Evolutionary conservation across 2,113 vertebrate species (phyloP).

Genomic region (Tyrannus savana): DNA sequence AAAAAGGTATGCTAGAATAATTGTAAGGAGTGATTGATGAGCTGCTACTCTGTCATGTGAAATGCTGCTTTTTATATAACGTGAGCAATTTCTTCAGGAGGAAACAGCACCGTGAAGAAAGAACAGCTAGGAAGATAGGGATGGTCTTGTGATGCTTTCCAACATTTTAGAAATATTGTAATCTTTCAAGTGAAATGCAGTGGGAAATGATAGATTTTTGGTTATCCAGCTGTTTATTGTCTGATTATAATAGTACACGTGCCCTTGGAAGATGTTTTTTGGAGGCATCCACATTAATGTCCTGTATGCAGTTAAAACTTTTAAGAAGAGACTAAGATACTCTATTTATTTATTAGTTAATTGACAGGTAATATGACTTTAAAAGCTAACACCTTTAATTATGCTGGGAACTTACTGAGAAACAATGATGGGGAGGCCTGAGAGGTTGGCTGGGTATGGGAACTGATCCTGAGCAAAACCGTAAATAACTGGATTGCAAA

Average conservation of each 20-base stretch:
- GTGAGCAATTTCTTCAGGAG: not conserved
- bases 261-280: not conserved
- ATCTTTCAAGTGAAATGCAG: not conserved
- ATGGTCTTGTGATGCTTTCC: not conserved
- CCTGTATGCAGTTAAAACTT: not conserved
- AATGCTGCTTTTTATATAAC: not conserved
- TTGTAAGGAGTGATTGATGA: not conserved
- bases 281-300: not conserved
- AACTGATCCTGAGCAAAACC: not conserved
- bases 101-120: not conserved
- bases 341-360: not conserved
- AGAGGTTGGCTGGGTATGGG: not conserved
- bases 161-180: not conserved
- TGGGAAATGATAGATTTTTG: not conserved
- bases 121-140: not conserved
- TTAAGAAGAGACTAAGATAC: not conserved
- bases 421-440: not conserved
- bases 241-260: not conserved
- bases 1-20: fast-evolving
- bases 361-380: not conserved
- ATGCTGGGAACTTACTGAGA: not conserved
- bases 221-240: not conserved
- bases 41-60: not conserved
- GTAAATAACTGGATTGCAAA: not conserved
- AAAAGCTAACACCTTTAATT: not conserved